Conservation (phyloP, 2,113 vertebrate species). For the Mesoclemmys tuberculata region DNA sequence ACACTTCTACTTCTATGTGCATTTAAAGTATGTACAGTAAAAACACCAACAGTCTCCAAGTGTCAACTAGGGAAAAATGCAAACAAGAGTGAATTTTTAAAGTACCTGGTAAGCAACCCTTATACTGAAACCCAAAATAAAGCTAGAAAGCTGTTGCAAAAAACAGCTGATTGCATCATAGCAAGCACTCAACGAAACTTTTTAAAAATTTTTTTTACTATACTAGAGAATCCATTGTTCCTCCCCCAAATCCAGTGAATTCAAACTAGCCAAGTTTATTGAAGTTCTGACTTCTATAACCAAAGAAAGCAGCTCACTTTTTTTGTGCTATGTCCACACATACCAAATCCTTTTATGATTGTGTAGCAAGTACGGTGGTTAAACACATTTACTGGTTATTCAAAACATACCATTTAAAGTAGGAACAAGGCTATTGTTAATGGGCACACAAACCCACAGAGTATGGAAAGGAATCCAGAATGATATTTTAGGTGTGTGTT, state of each 20-base stretch:
- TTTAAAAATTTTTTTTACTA: too few relatives aligned
- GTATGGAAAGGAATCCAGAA: constrained; percentile 50
- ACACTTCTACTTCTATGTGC: constrained; percentile 78
- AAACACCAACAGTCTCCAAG: constrained; percentile 74
- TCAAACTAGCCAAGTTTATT: constrained; percentile 64
- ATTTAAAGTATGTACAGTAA: constrained; percentile 82
- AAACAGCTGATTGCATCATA: constrained; percentile 72
- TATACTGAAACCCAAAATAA: constrained; percentile 59
- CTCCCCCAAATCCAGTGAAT: constrained; percentile 62
- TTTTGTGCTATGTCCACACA: constrained; percentile 68
- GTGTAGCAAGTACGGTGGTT: constrained; percentile 58
- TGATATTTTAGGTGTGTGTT: constrained; percentile 46
- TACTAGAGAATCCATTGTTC: constrained; percentile 47
- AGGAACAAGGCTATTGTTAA: constrained; percentile 67
- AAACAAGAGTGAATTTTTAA: constrained; percentile 61
- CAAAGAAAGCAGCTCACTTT: constrained; percentile 69
- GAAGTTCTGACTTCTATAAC: constrained; percentile 59
- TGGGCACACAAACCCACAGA: constrained; percentile 68
- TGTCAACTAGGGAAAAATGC: constrained; percentile 72
- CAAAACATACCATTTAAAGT: constrained; percentile 56
- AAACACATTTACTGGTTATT: constrained; percentile 47
- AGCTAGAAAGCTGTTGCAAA: constrained; percentile 62
- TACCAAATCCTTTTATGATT: constrained; percentile 57
- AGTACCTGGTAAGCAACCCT: constrained; percentile 73
- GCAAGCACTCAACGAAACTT: constrained; percentile 73